Base-by-base conservation (phyloP, 2,797 vertebrate species). In the Sebastes baramenuke region DNA sequence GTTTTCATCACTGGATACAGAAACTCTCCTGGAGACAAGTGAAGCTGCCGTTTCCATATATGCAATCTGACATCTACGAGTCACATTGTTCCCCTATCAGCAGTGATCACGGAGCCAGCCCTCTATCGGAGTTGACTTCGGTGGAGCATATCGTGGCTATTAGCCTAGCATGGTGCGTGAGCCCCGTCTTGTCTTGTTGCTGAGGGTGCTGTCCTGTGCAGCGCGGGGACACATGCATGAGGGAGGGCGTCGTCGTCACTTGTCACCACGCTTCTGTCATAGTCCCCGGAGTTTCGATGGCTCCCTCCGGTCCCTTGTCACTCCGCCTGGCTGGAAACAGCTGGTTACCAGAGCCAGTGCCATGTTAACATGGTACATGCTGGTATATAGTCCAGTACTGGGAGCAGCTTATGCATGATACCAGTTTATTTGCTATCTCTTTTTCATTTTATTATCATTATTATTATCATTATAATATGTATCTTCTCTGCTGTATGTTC, bases 191-290 rank as follows among this genome's bases (percentile, higher is more conserved):
- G 83, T 77, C 89, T 92, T 77, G 84, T 91, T 86, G 93, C 94
- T 93, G 86, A 92, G 87, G 92, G 93, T 93, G 92, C 92, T 92
- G 87, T 91, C 85, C 75, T 85, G 61, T 85, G 83, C 73, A 80
- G 72, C 64, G 70, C 62, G 60, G 82, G 79, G 81, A 91, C 83
- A 89, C 87, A 86, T 69, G 73, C 83, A 75, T 24, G 73, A 87
- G 83, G 84, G 81, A 82, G 81, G 87, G 74, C 56, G 46, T 59
- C 36, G 72, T 81, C 72, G 72, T 90, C 92, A 88, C 91, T 91
- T 93, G 93, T 94, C 93, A 93, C 88, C 83, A 67, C 54, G 88
- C 65, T 90, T 90, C 85, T 91, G 93, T 93, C 91, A 92, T 27
- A 82, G 75, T 92, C 86, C 77, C 61, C n/a, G 16, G 87, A 89